Base-by-base conservation (phyloP, 2,888 invertebrate genomes). In the Leptopilina drosophilae region DNA sequence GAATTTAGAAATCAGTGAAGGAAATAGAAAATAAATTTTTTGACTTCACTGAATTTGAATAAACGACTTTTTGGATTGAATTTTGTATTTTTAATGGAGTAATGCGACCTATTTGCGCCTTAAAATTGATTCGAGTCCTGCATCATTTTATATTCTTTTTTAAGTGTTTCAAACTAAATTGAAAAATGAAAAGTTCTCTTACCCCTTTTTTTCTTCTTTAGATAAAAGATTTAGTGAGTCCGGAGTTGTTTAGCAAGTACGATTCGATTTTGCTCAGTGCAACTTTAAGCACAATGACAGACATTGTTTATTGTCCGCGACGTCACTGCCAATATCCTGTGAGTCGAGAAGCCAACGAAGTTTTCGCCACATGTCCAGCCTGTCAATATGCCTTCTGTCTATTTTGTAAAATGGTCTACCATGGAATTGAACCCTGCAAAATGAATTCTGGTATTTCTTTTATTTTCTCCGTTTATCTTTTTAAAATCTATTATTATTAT, bases 331-430 rank as follows among this genome's bases (percentile, higher is more conserved):
- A 86, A 69, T 84, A 80, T 82, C 85, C 88, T 6, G 85, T 86
- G 8, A 76, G 84, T 14, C 82, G 77, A 11, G 82, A 85, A n/a
- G 20, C n/a, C 0, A 84, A 84, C 5, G 87, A 87, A 11, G 82
- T 78, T 15, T 83, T 88, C 11, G 87, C 86, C 0, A 84, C 78
- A 64, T 90, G 89, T 65, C 76, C 79, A 0, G 79, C 69, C 12
- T 90, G 89, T 69, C 76, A 83, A 5, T 87, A 89, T 66, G 82
- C 82, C 69, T 90, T 89, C 80, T 90, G 89, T 77, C 64, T 77
- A 67, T 88, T 81, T 73, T 90, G 90, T 67, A 81, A 77, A 46
- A 89, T 89, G 87, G 82, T 82, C 14, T 89, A 87, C 79, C 90
- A 90, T 78, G 88, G 89, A 26, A 82, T 85, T 7, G 79, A 69